These are phyloP conservation scores for Drosophila bifasciata DNA, from an alignment of 1,140 invertebrate genomes.

Conservation along the genomic window DNA sequence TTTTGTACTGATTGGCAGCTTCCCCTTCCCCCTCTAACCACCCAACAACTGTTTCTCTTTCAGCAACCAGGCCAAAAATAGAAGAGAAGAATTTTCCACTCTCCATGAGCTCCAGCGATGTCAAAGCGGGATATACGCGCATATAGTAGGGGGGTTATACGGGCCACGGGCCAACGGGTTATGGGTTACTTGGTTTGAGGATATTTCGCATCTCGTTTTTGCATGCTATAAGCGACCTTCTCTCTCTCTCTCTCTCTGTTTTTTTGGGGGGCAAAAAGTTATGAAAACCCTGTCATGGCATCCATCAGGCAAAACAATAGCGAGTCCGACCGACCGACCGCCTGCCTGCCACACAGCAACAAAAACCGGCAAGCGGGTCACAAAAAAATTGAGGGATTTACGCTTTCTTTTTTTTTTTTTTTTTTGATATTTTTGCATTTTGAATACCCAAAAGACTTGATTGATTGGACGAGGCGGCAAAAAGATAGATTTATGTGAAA, in stretches of 20 bases:
- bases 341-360: neutral
- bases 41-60: neutral
- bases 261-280: conserved; percentile 54
- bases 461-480: conserved; percentile 11
- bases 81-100: neutral
- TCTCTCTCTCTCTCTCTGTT: too few relatives aligned
- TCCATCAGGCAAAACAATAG: conserved; percentile 44
- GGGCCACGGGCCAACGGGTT: too few relatives aligned
- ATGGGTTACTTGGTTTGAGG: neutral
- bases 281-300: conserved; percentile 58
- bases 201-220: conserved; percentile 40
- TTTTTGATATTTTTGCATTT: conserved; percentile 22
- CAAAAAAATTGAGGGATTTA: neutral
- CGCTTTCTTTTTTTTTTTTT: neutral
- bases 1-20: conserved; percentile 35
- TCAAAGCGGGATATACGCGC: neutral
- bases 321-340: conserved; percentile 2
- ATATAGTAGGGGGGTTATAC: neutral
- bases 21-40: neutral
- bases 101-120: too few relatives aligned
- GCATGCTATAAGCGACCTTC: conserved; percentile 44
- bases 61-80: conserved; percentile 1
- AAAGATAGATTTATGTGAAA: neutral
- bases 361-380: neutral
- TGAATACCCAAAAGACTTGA: conserved; percentile 24